Base-by-base conservation (phyloP, 2,797 vertebrate species). In the Carduelis carduelis region DNA sequence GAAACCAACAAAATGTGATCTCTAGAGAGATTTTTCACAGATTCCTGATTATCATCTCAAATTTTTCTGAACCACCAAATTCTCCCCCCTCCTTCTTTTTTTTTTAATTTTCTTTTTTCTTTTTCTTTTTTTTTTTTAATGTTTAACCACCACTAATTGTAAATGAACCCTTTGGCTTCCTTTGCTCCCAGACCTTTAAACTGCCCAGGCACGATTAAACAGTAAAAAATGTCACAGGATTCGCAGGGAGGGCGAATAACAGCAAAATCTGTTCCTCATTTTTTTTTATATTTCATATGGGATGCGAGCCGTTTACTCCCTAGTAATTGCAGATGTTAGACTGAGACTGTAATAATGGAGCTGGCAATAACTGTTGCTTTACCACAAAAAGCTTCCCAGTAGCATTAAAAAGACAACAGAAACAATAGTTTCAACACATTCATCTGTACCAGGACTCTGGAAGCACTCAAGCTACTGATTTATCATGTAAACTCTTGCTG, bases 381-480 rank as follows among this genome's bases (percentile, higher is more conserved):
- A 96, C 96, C 96, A 93, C 96, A 96, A 89, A 96, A 94, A 96
- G 93, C 88, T 97, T 97, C 96, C 96, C 96, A 97, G 95, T 97
- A 97, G 96, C 96, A 97, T 96, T 97, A 97, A 96, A 96, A 97
- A 97, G 96, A 96, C 96, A 96, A 97, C 95, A 96, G 96, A 95
- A 96, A 97, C 96, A 97, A 97, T 96, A 95, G 96, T 96, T 97
- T 97, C 96, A 96, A 96, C 96, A 96, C 96, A 95, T 95, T 95
- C 89, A 47, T 83, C 89, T 82, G 91, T 60, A 66, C 89, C 92
- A 60, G 91, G 72, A 94, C 86, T 96, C 95, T 96, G 96, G 96
- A 96, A 97, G 95, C 91, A 97, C 85, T 97, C 95, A 95, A 69
- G 95, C 96, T 97, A 96, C 96, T 95, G 96, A 96, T 96, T 94